phyloP scores from a whole-genome alignment of 2,113 vertebrate species.

The Ahaetulla prasina region DNA sequence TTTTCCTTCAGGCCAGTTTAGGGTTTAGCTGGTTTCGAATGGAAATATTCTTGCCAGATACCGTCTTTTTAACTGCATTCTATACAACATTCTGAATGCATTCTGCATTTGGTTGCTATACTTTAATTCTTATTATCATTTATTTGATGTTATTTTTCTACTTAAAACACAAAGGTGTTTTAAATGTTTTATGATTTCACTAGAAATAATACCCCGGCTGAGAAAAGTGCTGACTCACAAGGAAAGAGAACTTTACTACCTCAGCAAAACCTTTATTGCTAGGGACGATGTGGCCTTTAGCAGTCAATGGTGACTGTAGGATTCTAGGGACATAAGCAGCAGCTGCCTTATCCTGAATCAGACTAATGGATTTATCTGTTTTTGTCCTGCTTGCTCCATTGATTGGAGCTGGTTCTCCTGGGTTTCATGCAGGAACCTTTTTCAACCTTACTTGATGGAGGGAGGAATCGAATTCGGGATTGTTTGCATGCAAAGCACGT shows the following conservation, averaged over 20 bases:
- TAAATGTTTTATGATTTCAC: not conserved
- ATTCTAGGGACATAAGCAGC: not conserved
- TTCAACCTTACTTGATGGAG: not conserved
- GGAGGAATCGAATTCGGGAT: not conserved
- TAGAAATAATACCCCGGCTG: not conserved
- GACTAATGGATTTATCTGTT: not conserved
- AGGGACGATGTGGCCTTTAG: not conserved
- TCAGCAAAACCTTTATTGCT: not conserved
- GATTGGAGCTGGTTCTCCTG: not conserved
- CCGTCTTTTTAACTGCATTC: not conserved
- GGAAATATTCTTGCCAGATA: not conserved
- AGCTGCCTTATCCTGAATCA: not conserved
- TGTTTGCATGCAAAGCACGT: not conserved
- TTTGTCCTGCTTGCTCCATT: not conserved
- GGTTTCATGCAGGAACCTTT: not conserved
- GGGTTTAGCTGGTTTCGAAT: not conserved
- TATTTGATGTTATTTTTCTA: not conserved
- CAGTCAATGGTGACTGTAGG: not conserved
- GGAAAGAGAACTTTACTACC: not conserved
- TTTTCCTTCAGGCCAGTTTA: not conserved
- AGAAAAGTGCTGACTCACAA: not conserved
- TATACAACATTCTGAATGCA: not conserved
- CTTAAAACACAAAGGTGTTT: not conserved
- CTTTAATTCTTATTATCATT: not conserved
- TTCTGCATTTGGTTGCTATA: not conserved